Percentiles rank a stretch among this genome's conserved stretches.
These are phyloP conservation scores for Todiramphus chloris DNA, from an alignment of 2,113 vertebrate genomes.

Conservation along the genomic window DNA sequence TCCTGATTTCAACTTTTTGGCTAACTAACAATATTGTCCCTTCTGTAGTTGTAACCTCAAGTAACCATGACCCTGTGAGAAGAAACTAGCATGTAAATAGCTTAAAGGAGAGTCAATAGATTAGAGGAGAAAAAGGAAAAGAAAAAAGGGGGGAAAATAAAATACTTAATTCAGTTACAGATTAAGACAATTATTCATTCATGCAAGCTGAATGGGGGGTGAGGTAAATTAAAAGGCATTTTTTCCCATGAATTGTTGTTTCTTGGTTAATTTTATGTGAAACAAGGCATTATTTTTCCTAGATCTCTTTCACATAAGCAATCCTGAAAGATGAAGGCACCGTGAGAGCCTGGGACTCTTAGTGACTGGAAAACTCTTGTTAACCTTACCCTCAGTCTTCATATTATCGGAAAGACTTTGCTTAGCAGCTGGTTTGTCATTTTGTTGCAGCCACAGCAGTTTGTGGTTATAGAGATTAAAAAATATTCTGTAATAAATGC, in stretches of 20 bases:
- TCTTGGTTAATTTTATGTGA: not conserved
- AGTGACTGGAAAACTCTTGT: not conserved
- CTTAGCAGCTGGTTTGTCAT: not conserved
- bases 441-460: not conserved
- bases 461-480: not conserved
- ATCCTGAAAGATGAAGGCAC: not conserved
- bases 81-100: not conserved
- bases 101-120: not conserved
- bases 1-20: not conserved
- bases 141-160: rapidly evolving
- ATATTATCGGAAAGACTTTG: not conserved
- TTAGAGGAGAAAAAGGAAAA: not conserved
- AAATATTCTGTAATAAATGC: not conserved
- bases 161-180: not conserved
- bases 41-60: not conserved
- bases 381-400: not conserved
- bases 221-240: not conserved
- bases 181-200: not conserved
- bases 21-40: not conserved
- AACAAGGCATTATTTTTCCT: not conserved
- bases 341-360: not conserved
- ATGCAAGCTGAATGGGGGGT: not conserved
- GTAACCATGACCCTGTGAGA: not conserved
- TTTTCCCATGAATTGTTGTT: not conserved
- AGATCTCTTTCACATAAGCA: not conserved